Conservation (phyloP, 2,888 invertebrate genomes). For the Macaria notata region DNA sequence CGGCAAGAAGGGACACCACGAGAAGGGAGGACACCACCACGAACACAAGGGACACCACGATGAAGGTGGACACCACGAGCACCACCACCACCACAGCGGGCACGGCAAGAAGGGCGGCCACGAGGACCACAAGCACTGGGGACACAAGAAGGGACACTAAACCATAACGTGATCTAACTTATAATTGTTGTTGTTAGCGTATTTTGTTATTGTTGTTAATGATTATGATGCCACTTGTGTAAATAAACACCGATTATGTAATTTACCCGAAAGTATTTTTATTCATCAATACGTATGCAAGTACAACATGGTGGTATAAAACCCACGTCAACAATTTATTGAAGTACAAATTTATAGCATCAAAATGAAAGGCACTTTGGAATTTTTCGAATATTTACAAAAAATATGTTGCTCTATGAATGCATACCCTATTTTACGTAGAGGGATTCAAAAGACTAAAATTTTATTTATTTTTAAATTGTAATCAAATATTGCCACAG, state of each 20-base stretch:
- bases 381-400: no score
- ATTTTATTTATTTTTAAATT: no score
- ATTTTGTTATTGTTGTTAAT: slow-evolving; percentile 26
- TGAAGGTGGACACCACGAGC: slow-evolving; percentile 89
- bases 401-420: no score
- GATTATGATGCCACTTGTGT: slow-evolving; percentile 15
- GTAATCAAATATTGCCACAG: no score
- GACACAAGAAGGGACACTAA: slow-evolving; percentile 82
- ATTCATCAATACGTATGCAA: no score
- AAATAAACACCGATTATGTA: slow-evolving; percentile 20
- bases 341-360: no score
- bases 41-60: slow-evolving; percentile 91
- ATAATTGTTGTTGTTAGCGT: slow-evolving; percentile 22
- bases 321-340: no score
- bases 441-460: no score
- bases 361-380: no score
- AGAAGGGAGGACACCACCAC: slow-evolving; percentile 90
- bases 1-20: slow-evolving; percentile 90
- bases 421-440: no score
- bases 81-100: slow-evolving; percentile 87
- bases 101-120: slow-evolving; percentile 91
- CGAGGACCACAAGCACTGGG: slow-evolving; percentile 91
- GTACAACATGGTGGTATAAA: no score
- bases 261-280: neutral
- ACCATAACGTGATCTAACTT: slow-evolving; percentile 17